A percentile compares a stretch with the other conserved stretches of the same genome.
These are phyloP conservation scores for Noctua fimbriata DNA, from an alignment of 2,888 invertebrate species.

Conservation along the genomic window DNA sequence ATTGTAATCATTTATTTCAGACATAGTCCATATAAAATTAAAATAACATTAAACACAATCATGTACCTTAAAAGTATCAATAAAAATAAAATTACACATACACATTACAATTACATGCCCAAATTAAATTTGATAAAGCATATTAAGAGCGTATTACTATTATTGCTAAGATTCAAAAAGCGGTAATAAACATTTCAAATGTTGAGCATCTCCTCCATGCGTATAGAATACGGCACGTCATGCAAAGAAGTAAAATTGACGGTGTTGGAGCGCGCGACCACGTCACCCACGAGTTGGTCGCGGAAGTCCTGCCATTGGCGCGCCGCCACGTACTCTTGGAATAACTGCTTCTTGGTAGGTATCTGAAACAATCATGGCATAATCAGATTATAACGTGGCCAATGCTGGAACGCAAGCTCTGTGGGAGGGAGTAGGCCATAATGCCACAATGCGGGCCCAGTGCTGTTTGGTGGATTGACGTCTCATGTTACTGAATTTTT, in stretches of 20 bases:
- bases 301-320: constrained; percentile 90
- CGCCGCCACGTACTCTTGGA: constrained; percentile 88
- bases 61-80: no score
- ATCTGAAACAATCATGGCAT: constrained; percentile 76
- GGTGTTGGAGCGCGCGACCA: constrained; percentile 86
- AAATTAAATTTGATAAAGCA: no score
- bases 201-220: constrained; percentile 90
- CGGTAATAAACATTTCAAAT: constrained; percentile 68
- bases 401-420: neutral
- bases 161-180: constrained; percentile 21
- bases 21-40: no score
- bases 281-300: constrained; percentile 86
- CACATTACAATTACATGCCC: no score
- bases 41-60: no score
- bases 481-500: neutral
- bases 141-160: no score
- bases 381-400: neutral
- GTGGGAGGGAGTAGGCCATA: neutral
- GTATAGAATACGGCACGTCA: constrained; percentile 92
- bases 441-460: neutral
- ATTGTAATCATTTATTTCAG: no score
- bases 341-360: constrained; percentile 90
- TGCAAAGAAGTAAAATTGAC: constrained; percentile 90
- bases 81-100: no score
- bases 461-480: neutral